These are phyloP conservation scores for Aricia agestis DNA, from an alignment of 1,140 invertebrate genomes.

Conservation along the genomic window DNA sequence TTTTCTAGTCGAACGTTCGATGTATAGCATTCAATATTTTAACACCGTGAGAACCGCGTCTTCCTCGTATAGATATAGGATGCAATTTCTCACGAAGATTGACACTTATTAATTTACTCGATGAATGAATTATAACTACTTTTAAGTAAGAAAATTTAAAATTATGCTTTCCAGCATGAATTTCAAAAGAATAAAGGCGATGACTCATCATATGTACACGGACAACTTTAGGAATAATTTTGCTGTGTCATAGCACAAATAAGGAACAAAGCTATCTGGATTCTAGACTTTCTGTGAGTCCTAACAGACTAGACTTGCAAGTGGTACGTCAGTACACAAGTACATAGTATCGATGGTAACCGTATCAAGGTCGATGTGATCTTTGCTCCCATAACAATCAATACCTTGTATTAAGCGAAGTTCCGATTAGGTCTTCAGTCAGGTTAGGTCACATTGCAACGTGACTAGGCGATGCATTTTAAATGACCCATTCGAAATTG, in stretches of 20 bases:
- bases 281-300: background rate
- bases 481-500: no score
- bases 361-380: background rate
- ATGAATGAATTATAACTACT: no score
- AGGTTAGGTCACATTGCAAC: no score
- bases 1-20: no score
- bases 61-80: background rate
- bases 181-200: no score
- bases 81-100: background rate
- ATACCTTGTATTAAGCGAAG: background rate
- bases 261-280: background rate
- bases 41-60: background rate
- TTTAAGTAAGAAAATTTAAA: no score
- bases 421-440: background rate
- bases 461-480: no score
- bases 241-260: no score
- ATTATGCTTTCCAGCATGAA: no score
- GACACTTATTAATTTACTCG: background rate
- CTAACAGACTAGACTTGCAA: background rate
- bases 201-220: no score
- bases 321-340: slow-evolving; percentile 3
- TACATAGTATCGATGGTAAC: slow-evolving; percentile 12
- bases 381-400: background rate
- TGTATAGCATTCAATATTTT: no score
- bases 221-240: no score